These are phyloP conservation scores for Bombus impatiens DNA, from an alignment of 1,140 invertebrate species.

Conservation along the genomic window DNA sequence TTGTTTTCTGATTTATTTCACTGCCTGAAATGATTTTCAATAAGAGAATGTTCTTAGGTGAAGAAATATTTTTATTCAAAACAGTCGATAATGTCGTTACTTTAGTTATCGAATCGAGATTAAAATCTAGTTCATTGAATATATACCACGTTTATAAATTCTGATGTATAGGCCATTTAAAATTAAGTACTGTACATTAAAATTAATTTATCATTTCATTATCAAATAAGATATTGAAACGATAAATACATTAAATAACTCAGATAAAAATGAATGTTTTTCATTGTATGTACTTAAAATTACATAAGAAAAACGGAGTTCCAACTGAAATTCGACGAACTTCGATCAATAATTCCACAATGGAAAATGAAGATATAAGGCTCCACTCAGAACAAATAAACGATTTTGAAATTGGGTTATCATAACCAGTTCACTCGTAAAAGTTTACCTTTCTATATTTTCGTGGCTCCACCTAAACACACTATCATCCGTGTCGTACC, in stretches of 20 bases:
- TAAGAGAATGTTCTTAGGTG: background rate
- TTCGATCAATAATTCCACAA: background rate
- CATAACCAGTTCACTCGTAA: background rate
- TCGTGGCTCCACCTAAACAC: background rate
- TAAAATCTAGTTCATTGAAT: background rate
- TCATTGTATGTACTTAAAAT: background rate
- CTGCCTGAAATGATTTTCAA: background rate
- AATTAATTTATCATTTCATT: background rate
- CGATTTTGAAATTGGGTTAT: constrained; percentile 13
- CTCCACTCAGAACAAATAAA: background rate
- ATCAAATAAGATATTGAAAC: background rate
- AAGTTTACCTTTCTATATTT: background rate
- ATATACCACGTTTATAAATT: background rate
- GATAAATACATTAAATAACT: background rate
- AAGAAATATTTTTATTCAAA: background rate
- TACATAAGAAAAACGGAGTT: background rate
- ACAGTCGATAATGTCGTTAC: constrained; percentile 12
- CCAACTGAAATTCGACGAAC: background rate
- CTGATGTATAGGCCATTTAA: background rate
- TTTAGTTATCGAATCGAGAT: background rate
- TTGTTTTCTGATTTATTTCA: background rate
- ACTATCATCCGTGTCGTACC: no score
- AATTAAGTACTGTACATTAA: background rate
- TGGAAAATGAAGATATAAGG: background rate
- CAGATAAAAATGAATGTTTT: background rate